A percentile compares a stretch with the other conserved stretches of the same genome.
Evolutionary conservation across 35 echinoderm and acorn worm species (phyloP).

Genomic region (Apostichopus japonicus): DNA sequence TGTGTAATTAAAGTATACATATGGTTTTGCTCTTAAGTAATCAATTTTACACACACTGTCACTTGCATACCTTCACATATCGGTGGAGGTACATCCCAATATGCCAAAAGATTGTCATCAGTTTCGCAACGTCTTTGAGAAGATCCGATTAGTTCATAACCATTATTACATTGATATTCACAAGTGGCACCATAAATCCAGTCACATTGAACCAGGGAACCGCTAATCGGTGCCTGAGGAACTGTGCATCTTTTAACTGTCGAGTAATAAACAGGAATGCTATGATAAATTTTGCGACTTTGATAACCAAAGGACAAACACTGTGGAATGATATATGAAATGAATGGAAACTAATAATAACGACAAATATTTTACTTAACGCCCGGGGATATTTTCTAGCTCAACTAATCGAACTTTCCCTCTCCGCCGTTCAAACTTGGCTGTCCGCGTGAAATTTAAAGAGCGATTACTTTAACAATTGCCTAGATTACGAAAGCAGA

Average conservation of each 20-base stretch:
- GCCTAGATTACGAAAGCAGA: no score
- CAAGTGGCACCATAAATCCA: background rate
- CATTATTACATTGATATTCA: background rate
- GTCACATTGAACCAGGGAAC: background rate
- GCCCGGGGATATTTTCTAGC: no score
- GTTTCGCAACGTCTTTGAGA: background rate
- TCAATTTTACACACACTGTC: no score
- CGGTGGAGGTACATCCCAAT: background rate
- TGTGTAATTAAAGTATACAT: background rate
- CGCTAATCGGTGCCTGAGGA: background rate
- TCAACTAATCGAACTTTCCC: no score
- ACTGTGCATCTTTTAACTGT: background rate
- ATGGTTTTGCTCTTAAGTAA: background rate
- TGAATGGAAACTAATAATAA: no score
- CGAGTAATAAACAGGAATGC: background rate
- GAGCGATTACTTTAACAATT: no score
- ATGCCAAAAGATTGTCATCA: background rate
- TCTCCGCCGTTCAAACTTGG: no score
- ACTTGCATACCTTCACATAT: background rate
- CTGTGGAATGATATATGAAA: no score
- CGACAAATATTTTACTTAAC: no score
- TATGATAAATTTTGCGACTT: background rate
- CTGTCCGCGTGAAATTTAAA: no score
- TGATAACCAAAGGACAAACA: no score
- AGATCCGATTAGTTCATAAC: background rate